Percentiles rank a stretch among this genome's conserved stretches.
These are phyloP conservation scores for Sternotherus odoratus DNA, from an alignment of 2,797 vertebrate genomes.

Conservation along the genomic window DNA sequence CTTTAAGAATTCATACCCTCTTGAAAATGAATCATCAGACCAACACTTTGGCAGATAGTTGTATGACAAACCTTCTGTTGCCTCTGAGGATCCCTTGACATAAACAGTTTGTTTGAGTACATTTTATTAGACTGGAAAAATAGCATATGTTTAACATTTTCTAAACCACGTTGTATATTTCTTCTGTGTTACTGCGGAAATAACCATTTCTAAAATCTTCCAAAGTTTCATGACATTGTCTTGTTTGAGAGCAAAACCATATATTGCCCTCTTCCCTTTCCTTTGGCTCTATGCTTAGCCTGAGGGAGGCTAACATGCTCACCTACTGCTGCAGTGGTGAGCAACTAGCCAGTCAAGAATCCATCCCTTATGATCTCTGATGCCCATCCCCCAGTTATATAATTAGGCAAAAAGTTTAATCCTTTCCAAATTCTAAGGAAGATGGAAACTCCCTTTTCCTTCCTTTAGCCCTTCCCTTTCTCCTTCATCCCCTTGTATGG, in stretches of 20 bases:
- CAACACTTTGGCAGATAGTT: not conserved
- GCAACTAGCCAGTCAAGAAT: not conserved
- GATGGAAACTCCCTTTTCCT: not conserved
- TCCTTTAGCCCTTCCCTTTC: not conserved
- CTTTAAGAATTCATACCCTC: not conserved
- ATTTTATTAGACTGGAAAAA: slow-evolving; percentile 12
- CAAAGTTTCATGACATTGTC: not conserved
- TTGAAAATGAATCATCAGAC: not conserved
- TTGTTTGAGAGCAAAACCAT: not conserved
- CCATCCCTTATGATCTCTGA: not conserved
- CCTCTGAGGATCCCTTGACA: not conserved
- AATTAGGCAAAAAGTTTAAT: not conserved
- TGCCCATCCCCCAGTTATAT: not conserved
- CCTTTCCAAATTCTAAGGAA: not conserved
- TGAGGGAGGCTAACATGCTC: not conserved
- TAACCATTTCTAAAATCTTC: not conserved
- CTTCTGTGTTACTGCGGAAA: not conserved
- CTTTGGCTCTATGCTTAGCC: not conserved
- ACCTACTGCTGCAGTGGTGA: not conserved
- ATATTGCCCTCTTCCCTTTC: not conserved
- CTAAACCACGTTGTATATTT: not conserved
- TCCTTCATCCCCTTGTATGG: not conserved
- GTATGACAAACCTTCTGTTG: not conserved
- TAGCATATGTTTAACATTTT: slow-evolving; percentile 26
- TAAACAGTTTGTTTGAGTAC: not conserved